Evolutionary conservation across 2,888 invertebrate genomes (phyloP), one percentile per base, ranked within the genome.

Genomic region (Lepidochrysops patricia): DNA sequence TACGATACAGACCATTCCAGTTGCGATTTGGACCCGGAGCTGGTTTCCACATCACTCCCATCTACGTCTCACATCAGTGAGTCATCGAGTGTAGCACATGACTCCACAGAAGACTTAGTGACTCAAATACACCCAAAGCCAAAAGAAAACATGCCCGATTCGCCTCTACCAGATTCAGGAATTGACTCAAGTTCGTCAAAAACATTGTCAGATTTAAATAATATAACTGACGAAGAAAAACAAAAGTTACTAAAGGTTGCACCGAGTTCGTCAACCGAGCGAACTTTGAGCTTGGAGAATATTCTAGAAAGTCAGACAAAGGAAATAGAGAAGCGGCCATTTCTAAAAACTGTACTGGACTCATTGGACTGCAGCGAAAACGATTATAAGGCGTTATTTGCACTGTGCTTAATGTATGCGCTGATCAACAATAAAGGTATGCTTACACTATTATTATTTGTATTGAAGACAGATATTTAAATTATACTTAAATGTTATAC

Each of bases 161-260:
- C 90, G 0, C 89, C 90, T 0, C 64, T 89, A 56, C 89, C 89
- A 0, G 88, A 89, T 70, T 86, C 86, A 0, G 89, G 86, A 1
- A 73, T 84, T 1, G 89, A 89, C 57, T 83, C 84, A 0, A 76
- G 73, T 64, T 78, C 83, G 1, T 82, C 86, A 0, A 87, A 86
- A 72, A 76, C 78, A 4, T 69, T 70, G 0, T 72, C 84, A 0
- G 91, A 91, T 70, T 82, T 92, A 61, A 87, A 92, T 58, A 97
- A 97, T 80, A 95, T 97, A 19, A 98, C 98, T 0, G 98, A 98
- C 73, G 98, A 98, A 77, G 97, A 98, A 75, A 98, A 98, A 73
- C 94, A 96, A 71, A 92, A 93, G 62, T 63, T 89, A n/a, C 72
- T 85, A 4, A 72, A 76, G 34, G 77, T 72, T 0, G 66, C 72